phyloP scores from a whole-genome alignment of 2,888 invertebrate species.

The Ophion obscuratus region DNA sequence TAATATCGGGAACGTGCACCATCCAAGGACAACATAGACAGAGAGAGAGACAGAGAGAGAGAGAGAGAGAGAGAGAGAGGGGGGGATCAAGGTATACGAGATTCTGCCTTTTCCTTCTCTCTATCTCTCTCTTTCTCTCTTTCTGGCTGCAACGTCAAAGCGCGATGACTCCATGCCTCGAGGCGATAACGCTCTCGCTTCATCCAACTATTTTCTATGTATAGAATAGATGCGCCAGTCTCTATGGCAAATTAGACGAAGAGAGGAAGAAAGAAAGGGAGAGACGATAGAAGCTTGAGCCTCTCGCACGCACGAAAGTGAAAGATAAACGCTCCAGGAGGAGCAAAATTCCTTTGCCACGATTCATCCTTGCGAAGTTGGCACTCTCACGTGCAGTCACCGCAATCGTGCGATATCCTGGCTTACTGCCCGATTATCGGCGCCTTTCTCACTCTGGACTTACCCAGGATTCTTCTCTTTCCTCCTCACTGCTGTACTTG shows the following conservation, averaged over 20 bases:
- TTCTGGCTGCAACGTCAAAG: conserved; percentile 59
- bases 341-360: conserved; percentile 67
- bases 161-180: conserved; percentile 63
- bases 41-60: neutral
- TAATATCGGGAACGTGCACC: conserved; percentile 28
- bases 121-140: conserved; percentile 7
- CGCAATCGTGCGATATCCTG: neutral
- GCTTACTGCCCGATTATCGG: conserved; percentile 8
- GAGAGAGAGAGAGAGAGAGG: neutral
- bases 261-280: conserved; percentile 3
- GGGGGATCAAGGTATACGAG: neutral
- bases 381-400: neutral
- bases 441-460: conserved; percentile 7
- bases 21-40: conserved; percentile 43
- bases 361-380: conserved; percentile 67
- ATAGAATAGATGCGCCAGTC: conserved; percentile 32
- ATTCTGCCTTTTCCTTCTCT: neutral
- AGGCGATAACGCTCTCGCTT: conserved; percentile 66
- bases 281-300: conserved; percentile 27
- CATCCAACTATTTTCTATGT: conserved; percentile 41
- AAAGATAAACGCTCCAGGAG: conserved; percentile 70
- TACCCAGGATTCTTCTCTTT: conserved; percentile 9
- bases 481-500: neutral
- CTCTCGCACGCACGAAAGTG: conserved; percentile 64
- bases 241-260: conserved; percentile 17